phyloP scores from a whole-genome alignment of 2,113 vertebrate genomes.

The Istiophorus platypterus region DNA sequence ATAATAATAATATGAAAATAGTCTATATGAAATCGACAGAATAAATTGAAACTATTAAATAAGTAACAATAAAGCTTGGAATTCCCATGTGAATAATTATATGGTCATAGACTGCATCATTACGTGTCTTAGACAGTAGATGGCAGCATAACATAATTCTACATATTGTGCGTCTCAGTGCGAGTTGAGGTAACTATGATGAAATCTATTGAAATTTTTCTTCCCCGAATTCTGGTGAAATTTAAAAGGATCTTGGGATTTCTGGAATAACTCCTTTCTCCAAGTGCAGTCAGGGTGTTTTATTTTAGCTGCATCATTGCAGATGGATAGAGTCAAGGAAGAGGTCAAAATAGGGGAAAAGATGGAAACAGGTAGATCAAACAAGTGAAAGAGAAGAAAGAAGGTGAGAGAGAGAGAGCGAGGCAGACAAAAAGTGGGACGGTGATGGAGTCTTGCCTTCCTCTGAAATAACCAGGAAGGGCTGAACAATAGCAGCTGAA shows the following conservation, averaged over 20 bases:
- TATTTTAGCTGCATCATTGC: neutral
- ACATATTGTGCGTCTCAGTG: neutral
- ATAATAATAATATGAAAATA: too few relatives aligned
- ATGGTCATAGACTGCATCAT: neutral
- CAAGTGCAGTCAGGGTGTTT: neutral
- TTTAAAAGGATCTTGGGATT: neutral
- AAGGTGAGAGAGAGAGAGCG: neutral
- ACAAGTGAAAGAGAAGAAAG: neutral
- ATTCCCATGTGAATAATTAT: too few relatives aligned
- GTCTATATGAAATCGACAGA: too few relatives aligned
- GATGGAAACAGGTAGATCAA: neutral
- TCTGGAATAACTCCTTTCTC: neutral
- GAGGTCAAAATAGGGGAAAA: neutral
- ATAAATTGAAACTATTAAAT: too few relatives aligned
- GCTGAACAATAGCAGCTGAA: slow-evolving; percentile 61
- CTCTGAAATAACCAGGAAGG: slow-evolving; percentile 60
- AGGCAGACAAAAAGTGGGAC: slow-evolving; percentile 13
- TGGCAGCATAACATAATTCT: slow-evolving; percentile 63
- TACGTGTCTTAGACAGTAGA: slow-evolving; percentile 41
- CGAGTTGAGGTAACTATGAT: neutral
- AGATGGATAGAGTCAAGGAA: neutral
- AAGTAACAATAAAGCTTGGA: too few relatives aligned
- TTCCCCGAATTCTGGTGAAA: too few relatives aligned
- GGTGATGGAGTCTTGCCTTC: slow-evolving; percentile 39
- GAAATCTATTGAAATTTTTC: too few relatives aligned